Percentiles rank a stretch among this genome's conserved stretches.
These are phyloP conservation scores for Nymphalis polychloros DNA, from an alignment of 2,888 invertebrate genomes.

Conservation along the genomic window DNA sequence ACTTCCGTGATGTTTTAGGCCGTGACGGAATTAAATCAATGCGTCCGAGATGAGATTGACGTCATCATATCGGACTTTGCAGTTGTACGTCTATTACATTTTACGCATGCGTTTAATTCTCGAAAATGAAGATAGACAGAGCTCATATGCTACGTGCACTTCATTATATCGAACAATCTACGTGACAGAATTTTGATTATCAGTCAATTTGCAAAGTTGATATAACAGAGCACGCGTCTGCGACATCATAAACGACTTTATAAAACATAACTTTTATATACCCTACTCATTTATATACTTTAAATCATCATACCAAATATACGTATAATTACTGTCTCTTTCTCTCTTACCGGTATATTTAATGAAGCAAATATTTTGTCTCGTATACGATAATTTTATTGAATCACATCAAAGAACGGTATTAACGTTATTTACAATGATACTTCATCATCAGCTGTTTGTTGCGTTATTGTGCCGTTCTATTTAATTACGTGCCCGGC, in stretches of 20 bases:
- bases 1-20: slow-evolving; percentile 11
- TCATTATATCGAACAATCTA: slow-evolving; percentile 25
- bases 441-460: slow-evolving; percentile 36
- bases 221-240: slow-evolving; percentile 24
- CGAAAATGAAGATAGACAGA: slow-evolving; percentile 5
- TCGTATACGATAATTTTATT: neutral
- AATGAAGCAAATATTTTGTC: neutral
- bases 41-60: slow-evolving; percentile 19
- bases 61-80: slow-evolving; percentile 24
- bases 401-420: slow-evolving; percentile 13
- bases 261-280: neutral
- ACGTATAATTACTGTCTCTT: too few relatives aligned
- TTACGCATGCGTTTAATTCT: slow-evolving; percentile 17
- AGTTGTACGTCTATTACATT: slow-evolving; percentile 15
- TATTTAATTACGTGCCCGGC: slow-evolving; percentile 62
- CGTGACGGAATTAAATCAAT: slow-evolving; percentile 18
- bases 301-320: too few relatives aligned
- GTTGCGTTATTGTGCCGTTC: slow-evolving; percentile 39
- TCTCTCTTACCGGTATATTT: neutral
- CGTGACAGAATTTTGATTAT: slow-evolving; percentile 39
- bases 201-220: slow-evolving; percentile 33
- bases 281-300: neutral
- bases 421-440: slow-evolving; percentile 21
- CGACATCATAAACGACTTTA: slow-evolving; percentile 4
- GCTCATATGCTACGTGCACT: slow-evolving; percentile 21